Percentiles rank a stretch among this genome's conserved stretches.
These are phyloP conservation scores for Glyptemys insculpta DNA, from an alignment of 2,797 vertebrate genomes.

Conservation along the genomic window DNA sequence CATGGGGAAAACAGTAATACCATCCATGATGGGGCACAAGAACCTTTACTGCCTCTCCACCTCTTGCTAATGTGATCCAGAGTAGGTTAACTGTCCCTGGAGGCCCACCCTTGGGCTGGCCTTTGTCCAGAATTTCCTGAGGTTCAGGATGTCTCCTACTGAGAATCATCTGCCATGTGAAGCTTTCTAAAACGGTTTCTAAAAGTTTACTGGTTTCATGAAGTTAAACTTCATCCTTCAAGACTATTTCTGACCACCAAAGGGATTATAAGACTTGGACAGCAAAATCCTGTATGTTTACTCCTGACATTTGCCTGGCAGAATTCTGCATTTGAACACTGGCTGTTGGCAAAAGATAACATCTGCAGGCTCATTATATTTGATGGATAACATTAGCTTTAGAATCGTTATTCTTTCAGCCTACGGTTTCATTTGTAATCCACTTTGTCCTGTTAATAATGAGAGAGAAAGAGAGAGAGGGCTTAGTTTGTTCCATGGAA, in stretches of 20 bases:
- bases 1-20: background rate
- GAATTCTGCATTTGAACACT: background rate
- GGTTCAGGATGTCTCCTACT: background rate
- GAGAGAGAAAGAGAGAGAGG: background rate
- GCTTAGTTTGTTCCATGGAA: conserved; percentile 81
- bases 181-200: background rate
- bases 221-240: conserved; percentile 8
- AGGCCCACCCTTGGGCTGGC: background rate
- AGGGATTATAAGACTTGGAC: background rate
- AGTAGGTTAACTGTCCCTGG: background rate
- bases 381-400: conserved; percentile 51
- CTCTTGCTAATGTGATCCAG: background rate
- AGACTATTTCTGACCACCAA: rapidly evolving
- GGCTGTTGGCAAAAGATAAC: background rate
- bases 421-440: background rate
- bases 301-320: conserved; percentile 45
- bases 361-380: background rate
- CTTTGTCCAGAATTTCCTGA: background rate
- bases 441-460: background rate
- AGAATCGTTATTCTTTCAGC: conserved; percentile 32
- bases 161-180: background rate
- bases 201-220: rapidly evolving
- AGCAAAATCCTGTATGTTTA: background rate
- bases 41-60: background rate
- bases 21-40: rapidly evolving